Conservation (phyloP, 2,888 invertebrate genomes). For the Drosophila rubida region DNA sequence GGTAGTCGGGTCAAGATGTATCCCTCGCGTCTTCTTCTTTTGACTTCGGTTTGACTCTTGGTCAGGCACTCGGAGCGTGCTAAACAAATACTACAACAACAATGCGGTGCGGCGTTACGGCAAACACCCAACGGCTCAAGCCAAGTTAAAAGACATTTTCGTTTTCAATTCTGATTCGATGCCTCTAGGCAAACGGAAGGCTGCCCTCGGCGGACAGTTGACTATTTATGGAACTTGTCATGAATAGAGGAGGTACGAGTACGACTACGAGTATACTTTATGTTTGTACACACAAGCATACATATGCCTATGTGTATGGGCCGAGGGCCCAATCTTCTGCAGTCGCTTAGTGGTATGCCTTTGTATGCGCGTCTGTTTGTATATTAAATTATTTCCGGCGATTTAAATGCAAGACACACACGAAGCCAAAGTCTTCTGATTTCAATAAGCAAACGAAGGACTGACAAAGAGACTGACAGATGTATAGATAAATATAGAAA, state of each 20-base stretch:
- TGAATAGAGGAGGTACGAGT: slow-evolving; percentile 35
- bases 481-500: too few species aligned
- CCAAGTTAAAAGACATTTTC: slow-evolving; percentile 39
- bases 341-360: too few species aligned
- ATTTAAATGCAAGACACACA: slow-evolving; percentile 79
- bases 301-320: slow-evolving; percentile 25
- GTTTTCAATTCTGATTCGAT: slow-evolving; percentile 48
- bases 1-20: slow-evolving; percentile 45
- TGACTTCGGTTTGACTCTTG: background rate
- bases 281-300: slow-evolving; percentile 13
- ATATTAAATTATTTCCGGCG: slow-evolving; percentile 75
- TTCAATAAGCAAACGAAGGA: slow-evolving; percentile 45
- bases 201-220: slow-evolving; percentile 44
- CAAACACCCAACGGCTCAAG: slow-evolving; percentile 45
- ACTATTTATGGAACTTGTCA: slow-evolving; percentile 75
- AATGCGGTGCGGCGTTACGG: slow-evolving; percentile 19
- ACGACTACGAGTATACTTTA: slow-evolving; percentile 27
- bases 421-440: slow-evolving; percentile 50
- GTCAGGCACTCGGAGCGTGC: slow-evolving; percentile 32
- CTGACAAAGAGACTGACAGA: slow-evolving; percentile 20
- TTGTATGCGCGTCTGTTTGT: slow-evolving; percentile 42
- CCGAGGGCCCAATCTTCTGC: slow-evolving; percentile 52
- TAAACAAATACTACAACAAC: slow-evolving; percentile 47
- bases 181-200: slow-evolving; percentile 52
- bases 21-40: slow-evolving; percentile 21